A percentile compares a stretch with the other conserved stretches of the same genome.
These are phyloP conservation scores for Falco rusticolus DNA, from an alignment of 2,797 vertebrate genomes.

Conservation along the genomic window DNA sequence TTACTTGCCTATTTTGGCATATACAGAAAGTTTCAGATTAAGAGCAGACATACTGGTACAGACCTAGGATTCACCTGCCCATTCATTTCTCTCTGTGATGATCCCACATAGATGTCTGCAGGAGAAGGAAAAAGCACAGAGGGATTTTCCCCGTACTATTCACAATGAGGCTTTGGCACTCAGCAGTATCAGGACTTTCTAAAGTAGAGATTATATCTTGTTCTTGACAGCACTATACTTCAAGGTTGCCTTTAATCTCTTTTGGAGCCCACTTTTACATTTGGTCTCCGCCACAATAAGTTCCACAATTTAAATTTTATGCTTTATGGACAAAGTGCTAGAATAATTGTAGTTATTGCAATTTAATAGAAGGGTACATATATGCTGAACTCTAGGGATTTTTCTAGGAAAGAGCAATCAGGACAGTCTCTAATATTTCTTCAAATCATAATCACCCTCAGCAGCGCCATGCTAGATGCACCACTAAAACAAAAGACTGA, in stretches of 20 bases:
- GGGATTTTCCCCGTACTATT: not conserved
- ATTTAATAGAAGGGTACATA: not conserved
- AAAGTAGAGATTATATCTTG: not conserved
- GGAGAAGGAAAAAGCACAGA: not conserved
- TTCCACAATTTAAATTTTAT: not conserved
- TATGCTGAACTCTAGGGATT: not conserved
- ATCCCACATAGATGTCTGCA: not conserved
- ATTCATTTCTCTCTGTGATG: not conserved
- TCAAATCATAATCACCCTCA: conserved; percentile 13
- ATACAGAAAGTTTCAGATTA: not conserved
- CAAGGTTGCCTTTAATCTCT: not conserved
- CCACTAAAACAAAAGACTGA: not conserved
- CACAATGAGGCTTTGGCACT: not conserved
- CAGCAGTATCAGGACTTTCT: not conserved
- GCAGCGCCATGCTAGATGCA: not conserved
- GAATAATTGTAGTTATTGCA: not conserved
- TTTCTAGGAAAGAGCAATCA: not conserved
- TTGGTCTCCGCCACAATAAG: not conserved
- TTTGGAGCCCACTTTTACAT: not conserved
- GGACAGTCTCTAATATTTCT: not conserved
- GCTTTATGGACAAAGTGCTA: not conserved
- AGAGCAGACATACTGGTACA: not conserved
- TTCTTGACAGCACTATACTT: not conserved
- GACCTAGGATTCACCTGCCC: not conserved
- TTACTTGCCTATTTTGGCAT: not conserved